Base-by-base conservation (phyloP, 53 echinoderm and acorn worm species). In the Paracentrotus lividus region DNA sequence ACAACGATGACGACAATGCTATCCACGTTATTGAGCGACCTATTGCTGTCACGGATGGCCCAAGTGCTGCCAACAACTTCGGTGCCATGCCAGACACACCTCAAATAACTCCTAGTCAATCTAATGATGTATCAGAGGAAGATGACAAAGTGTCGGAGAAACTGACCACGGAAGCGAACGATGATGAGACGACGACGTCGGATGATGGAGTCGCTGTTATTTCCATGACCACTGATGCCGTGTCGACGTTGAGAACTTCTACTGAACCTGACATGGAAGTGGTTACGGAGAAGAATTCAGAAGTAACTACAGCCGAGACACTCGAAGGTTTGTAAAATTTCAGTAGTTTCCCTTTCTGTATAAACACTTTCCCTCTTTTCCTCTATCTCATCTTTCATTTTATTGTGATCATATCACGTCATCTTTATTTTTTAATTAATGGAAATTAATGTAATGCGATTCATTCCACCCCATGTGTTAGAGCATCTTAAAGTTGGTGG, bases 201-300 rank as follows among this genome's bases (percentile, higher is more conserved):
- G 65, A 75, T 54, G 56, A 78, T 6, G 68, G 49, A 18, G 90
- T 40, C 72, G 8, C 51, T 44, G 75, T 69, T 5, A 33, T 90
- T 54, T 92, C 92, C 51, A 78, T 78, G 77, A 92, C 78, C 23
- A 78, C 78, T 12, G 92, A 77, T 26, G 92, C 38, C n/a, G 43
- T 42, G 42, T 78, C 77, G 24, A 92, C 40, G 69, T 64, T 15
- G n/a, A 45, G 45, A 43, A 47, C 23, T 78, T 66, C 91, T 4
- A 52, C 43, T 49, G 92, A 56, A 78, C 53, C 24, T 2, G 81
- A 92, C 4, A 14, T 55, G 40, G 14, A 78, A 36, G 44, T n/a
- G 21, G 78, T 78, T 36, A 92, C 92, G 1, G 56, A 77, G 59
- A 24, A 27, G 78, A 38, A 1, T 38, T 26, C 57, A 32, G 81